phyloP scores from a whole-genome alignment of 2,113 vertebrate genomes.

The Triplophysa tibetana region DNA sequence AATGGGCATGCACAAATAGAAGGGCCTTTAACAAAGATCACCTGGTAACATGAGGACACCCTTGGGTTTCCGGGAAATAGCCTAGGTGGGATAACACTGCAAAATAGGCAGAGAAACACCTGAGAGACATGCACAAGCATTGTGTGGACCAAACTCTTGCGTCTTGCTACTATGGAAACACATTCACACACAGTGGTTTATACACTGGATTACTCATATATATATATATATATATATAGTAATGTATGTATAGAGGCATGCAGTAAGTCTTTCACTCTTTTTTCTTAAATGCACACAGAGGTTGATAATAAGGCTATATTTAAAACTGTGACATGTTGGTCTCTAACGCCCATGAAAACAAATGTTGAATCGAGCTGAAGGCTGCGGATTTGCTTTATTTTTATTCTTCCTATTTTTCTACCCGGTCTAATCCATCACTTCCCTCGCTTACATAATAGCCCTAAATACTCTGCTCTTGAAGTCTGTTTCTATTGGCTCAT shows the following conservation, averaged over 20 bases:
- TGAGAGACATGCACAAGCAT: neutral
- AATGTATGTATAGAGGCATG: neutral
- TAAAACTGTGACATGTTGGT: neutral
- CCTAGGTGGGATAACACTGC: constrained; percentile 2
- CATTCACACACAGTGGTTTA: neutral
- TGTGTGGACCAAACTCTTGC: neutral
- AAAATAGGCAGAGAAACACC: neutral
- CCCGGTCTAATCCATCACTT: neutral
- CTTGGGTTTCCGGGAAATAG: constrained; percentile 7
- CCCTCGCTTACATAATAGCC: constrained; percentile 3
- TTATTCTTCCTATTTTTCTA: neutral
- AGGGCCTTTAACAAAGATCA: constrained; percentile 12
- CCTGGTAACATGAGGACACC: constrained; percentile 17
- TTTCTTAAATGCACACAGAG: neutral
- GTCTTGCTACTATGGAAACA: neutral
- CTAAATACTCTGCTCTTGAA: neutral
- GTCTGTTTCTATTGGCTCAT: neutral
- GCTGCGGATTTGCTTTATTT: neutral
- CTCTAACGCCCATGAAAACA: neutral
- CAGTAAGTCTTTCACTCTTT: neutral
- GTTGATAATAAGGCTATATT: neutral
- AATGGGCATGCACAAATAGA: neutral
- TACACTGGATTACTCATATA: neutral
- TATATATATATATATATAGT: neutral
- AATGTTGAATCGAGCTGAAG: neutral